phyloP scores from a whole-genome alignment of 2,888 invertebrate species.

The Folsomia manolachei region DNA sequence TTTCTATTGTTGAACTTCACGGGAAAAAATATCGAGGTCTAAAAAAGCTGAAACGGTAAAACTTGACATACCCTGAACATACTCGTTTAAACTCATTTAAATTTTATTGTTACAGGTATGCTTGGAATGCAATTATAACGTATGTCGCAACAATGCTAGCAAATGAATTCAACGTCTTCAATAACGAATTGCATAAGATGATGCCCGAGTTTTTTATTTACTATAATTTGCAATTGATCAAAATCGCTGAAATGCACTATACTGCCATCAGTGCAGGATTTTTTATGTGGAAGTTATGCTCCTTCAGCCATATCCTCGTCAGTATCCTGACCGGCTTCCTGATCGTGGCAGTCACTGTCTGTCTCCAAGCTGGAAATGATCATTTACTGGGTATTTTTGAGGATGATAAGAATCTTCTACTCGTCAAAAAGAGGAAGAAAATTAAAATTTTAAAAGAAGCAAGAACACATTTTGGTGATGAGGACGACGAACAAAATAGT shows the following conservation, averaged over 20 bases:
- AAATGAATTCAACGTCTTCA: neutral
- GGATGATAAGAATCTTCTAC: neutral
- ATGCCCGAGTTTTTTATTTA: neutral
- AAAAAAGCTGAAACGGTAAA: neutral
- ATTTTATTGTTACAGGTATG: no score
- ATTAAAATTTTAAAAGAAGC: neutral
- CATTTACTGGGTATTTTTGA: constrained; percentile 20
- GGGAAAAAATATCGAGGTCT: constrained; percentile 25
- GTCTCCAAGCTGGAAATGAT: constrained; percentile 32
- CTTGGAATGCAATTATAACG: neutral
- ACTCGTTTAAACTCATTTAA: no score
- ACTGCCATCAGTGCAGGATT: constrained; percentile 12
- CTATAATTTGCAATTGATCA: neutral
- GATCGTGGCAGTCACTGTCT: constrained; percentile 29
- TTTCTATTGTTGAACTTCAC: constrained; percentile 34
- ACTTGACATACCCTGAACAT: neutral
- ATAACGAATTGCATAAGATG: neutral
- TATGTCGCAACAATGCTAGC: neutral
- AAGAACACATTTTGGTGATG: neutral
- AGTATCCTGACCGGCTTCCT: constrained; percentile 35
- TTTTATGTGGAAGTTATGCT: constrained; percentile 34
- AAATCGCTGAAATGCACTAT: neutral
- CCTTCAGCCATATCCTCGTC: constrained; percentile 34
- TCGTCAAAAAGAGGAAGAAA: neutral
- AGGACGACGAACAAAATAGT: neutral